phyloP scores from a whole-genome alignment of 1,140 invertebrate genomes.

The Campoletis sonorensis region DNA sequence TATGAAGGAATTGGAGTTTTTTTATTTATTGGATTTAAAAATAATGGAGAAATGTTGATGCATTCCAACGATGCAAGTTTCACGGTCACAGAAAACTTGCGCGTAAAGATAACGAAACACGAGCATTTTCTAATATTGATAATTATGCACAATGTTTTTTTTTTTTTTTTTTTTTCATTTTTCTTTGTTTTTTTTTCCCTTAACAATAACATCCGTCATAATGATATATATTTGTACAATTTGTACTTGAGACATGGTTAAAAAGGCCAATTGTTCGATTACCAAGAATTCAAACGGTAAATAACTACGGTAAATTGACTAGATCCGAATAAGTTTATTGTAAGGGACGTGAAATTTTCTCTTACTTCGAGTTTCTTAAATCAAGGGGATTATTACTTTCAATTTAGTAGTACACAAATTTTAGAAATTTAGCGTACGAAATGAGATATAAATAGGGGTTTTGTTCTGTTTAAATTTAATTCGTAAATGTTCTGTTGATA shows the following conservation, averaged over 20 bases:
- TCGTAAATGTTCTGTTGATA: no score
- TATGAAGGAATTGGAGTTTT: no score
- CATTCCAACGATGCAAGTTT: no score
- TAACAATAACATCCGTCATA: conserved; percentile 7
- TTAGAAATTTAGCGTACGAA: background rate
- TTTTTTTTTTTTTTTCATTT: background rate
- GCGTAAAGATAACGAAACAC: no score
- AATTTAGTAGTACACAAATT: background rate
- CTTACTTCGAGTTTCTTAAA: background rate
- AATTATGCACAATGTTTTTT: background rate
- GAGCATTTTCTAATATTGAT: no score
- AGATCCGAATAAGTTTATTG: background rate
- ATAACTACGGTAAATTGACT: background rate
- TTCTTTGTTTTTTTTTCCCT: background rate
- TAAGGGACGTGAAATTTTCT: background rate
- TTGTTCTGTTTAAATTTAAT: no score
- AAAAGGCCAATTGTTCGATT: background rate
- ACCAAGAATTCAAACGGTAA: background rate
- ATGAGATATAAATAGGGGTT: background rate
- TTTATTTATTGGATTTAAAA: no score
- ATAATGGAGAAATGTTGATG: no score
- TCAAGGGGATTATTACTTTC: background rate
- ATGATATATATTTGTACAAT: conserved; percentile 26
- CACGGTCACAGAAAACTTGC: no score
- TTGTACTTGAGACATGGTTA: conserved; percentile 19